Base-by-base conservation (phyloP, 2,797 vertebrate genomes). In the Melanotaenia maccullochi region DNA sequence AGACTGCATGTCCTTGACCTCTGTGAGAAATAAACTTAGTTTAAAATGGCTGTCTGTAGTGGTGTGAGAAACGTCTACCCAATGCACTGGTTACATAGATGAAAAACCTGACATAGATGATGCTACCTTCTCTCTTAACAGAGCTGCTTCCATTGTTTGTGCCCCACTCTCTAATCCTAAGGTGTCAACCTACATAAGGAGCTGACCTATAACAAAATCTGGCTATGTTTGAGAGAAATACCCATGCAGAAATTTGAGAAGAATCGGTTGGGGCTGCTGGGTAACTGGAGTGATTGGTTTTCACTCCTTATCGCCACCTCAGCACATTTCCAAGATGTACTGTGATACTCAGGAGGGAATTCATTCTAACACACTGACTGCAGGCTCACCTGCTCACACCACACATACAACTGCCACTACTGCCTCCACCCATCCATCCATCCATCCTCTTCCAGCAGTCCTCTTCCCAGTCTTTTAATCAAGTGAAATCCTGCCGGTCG, bases 1-100 rank as follows among this genome's bases (percentile, higher is more conserved):
- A 32, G 75, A 52, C 73, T 9, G 22, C 30, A 20, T 14, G 88
- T 87, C 90, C 90, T 92, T 91, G 90, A 93, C 90, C 92, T 90
- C 82, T 75, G 75, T 1, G 20, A 75, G 64, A 47, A 60, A 68
- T 60, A 63, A 85, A 87, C 81, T 89, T 87, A 40, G 81, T 84
- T 85, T 73, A 52, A 81, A 80, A 74, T 68, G 64, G 42, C 51
- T 68, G 68, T n/a, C 28, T 13, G 61, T 59, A 40, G 62, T 61
- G 57, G 62, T 52, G 51, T 2, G 0, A 59, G 42, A 58, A 77
- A 80, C 68, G 75, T 78, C 24, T 69, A 18, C 73, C 25, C 9
- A 40, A 62, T 36, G 16, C 20, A 0, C 64, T 12, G 20, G 52
- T 73, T 64, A 60, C 65, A 76, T 35, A 54, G 20, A 60, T 56